Evolutionary conservation across 2,888 invertebrate species (phyloP).

Genomic region (Dolichopus griseipennis): DNA sequence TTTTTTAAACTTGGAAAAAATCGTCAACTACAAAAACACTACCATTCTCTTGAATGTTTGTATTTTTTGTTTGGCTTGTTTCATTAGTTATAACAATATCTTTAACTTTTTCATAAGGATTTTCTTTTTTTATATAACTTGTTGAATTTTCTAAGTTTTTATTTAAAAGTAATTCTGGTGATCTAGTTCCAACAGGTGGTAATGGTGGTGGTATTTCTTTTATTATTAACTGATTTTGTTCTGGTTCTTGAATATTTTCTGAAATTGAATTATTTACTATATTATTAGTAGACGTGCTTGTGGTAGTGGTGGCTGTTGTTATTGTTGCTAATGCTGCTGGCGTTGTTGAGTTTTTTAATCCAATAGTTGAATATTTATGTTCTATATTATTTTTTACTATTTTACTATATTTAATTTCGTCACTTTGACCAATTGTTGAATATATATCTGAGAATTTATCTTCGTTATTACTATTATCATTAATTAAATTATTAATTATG

Average conservation of each 20-base stretch:
- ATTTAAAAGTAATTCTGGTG: background rate
- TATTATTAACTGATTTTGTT: background rate
- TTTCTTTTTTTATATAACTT: background rate
- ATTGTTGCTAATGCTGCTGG: background rate
- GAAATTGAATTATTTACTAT: background rate
- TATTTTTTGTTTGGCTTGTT: constrained; percentile 21
- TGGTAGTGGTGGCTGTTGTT: background rate
- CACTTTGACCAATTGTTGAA: constrained; percentile 25
- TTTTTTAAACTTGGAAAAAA: constrained; percentile 42
- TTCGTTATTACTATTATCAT: constrained; percentile 24
- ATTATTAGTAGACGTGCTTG: constrained; percentile 5
- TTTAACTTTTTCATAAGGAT: constrained; percentile 4
- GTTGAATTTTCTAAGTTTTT: background rate
- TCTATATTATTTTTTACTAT: background rate
- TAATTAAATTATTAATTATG: background rate
- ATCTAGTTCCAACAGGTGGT: constrained; percentile 1
- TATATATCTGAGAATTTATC: constrained; percentile 27
- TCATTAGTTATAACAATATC: constrained; percentile 16
- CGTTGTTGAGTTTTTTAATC: background rate
- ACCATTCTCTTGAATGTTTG: constrained; percentile 27
- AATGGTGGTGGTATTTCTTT: constrained; percentile 7
- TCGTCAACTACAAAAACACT: constrained; percentile 35
- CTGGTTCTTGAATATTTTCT: background rate
- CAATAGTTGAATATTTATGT: constrained; percentile 1
- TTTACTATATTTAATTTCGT: constrained; percentile 9